Percentiles rank a stretch among this genome's conserved stretches.
phyloP scores from a whole-genome alignment of 2,888 invertebrate species.

The Galerucella nymphaeae region DNA sequence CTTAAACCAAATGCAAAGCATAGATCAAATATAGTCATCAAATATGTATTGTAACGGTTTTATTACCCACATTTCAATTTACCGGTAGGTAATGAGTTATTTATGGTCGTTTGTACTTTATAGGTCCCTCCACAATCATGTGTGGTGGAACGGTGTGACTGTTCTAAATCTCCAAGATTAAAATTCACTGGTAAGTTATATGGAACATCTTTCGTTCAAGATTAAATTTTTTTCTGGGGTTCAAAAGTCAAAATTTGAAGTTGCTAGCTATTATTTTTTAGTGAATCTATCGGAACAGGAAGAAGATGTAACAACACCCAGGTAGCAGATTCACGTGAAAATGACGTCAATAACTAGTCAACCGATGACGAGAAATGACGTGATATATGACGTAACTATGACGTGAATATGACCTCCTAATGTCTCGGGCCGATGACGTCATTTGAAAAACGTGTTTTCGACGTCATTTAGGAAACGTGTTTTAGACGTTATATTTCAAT shows the following conservation, averaged over 20 bases:
- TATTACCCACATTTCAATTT: neutral
- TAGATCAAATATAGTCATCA: neutral
- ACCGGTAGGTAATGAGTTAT: neutral
- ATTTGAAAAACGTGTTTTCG: no score
- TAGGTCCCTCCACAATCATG: neutral
- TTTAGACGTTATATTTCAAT: no score
- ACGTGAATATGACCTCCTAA: no score
- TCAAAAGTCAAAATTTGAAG: no score
- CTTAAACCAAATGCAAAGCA: neutral
- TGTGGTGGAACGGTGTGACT: neutral
- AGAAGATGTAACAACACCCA: neutral
- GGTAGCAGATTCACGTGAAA: no score
- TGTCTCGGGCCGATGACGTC: no score
- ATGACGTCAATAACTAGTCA: slow-evolving; percentile 4
- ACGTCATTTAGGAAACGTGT: no score
- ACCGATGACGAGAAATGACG: neutral
- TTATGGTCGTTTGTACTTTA: neutral
- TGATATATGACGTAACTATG: no score
- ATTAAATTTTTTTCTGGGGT: no score
- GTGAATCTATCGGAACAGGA: neutral
- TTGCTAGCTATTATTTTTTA: neutral
- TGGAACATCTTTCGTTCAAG: neutral
- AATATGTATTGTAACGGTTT: neutral
- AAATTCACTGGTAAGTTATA: neutral
- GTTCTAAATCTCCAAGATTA: neutral